Conservation (phyloP, 2,888 invertebrate species). For the Diarsia brunnea region DNA sequence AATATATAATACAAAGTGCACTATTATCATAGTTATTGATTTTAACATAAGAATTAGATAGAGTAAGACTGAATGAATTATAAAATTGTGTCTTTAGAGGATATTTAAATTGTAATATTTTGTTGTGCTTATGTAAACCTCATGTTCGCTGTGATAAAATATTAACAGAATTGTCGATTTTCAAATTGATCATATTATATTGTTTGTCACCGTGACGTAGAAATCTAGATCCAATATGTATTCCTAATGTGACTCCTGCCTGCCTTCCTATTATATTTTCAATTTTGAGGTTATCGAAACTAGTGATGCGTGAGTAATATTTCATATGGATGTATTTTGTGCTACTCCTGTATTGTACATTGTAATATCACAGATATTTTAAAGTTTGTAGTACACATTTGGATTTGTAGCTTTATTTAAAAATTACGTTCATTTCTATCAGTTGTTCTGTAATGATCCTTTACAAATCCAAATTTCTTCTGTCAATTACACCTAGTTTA, state of each 20-base stretch:
- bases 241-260: conserved; percentile 65
- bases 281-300: conserved; percentile 31
- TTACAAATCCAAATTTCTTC: conserved; percentile 77
- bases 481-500: conserved; percentile 86
- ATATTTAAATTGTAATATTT: conserved; percentile 71
- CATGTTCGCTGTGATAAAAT: conserved; percentile 85
- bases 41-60: conserved; percentile 77
- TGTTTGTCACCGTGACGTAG: conserved; percentile 36
- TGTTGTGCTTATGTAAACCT: conserved; percentile 80
- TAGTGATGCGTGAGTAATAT: conserved; percentile 48
- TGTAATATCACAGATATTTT: conserved; percentile 39
- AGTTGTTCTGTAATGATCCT: conserved; percentile 20
- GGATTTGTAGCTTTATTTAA: conserved; percentile 57
- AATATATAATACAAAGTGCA: conserved; percentile 84
- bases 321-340: conserved; percentile 50
- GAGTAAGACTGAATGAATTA: conserved; percentile 87
- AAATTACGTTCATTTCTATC: conserved; percentile 8
- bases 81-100: conserved; percentile 77
- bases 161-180: conserved; percentile 68
- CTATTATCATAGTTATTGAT: conserved; percentile 83
- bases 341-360: conserved; percentile 42
- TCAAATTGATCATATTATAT: conserved; percentile 59
- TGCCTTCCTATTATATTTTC: conserved; percentile 47
- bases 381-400: conserved; percentile 47
- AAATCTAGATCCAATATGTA: conserved; percentile 38